phyloP scores from a whole-genome alignment of 2,113 vertebrate genomes.

The Brachyhypopomus gauderio region DNA sequence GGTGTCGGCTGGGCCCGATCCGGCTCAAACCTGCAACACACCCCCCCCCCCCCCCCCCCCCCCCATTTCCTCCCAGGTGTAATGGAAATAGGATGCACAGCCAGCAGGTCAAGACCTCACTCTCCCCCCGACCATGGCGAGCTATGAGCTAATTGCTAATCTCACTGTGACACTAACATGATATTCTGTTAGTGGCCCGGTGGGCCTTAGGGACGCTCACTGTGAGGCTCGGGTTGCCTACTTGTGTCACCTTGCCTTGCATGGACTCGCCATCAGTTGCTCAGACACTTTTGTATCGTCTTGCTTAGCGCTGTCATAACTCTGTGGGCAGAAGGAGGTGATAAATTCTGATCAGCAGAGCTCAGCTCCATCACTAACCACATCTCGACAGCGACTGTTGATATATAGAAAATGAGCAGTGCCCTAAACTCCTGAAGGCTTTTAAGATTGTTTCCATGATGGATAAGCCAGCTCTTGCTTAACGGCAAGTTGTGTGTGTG shows the following conservation, averaged over 20 bases:
- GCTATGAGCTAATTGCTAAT: slow-evolving; percentile 11
- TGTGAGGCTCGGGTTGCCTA: not conserved
- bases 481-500: not conserved
- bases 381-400: not conserved
- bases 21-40: slow-evolving; percentile 36
- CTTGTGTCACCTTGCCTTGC: not conserved
- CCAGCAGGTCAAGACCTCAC: slow-evolving; percentile 13
- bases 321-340: too few species aligned
- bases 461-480: not conserved
- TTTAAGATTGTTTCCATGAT: not conserved
- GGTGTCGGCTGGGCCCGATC: slow-evolving; percentile 6
- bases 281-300: slow-evolving; percentile 6
- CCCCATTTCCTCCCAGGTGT: not conserved
- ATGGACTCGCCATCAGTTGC: not conserved
- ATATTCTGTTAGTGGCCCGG: slow-evolving; percentile 13
- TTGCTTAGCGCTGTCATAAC: not conserved
- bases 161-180: slow-evolving; percentile 9
- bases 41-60: not conserved
- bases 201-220: not conserved
- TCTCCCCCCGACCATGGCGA: not conserved
- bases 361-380: too few species aligned
- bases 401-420: not conserved
- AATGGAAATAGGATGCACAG: slow-evolving; percentile 21
- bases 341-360: too few species aligned
- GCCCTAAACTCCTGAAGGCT: not conserved